Evolutionary conservation across 2,797 vertebrate species (phyloP).

Genomic region (Steatocranus sp.): DNA sequence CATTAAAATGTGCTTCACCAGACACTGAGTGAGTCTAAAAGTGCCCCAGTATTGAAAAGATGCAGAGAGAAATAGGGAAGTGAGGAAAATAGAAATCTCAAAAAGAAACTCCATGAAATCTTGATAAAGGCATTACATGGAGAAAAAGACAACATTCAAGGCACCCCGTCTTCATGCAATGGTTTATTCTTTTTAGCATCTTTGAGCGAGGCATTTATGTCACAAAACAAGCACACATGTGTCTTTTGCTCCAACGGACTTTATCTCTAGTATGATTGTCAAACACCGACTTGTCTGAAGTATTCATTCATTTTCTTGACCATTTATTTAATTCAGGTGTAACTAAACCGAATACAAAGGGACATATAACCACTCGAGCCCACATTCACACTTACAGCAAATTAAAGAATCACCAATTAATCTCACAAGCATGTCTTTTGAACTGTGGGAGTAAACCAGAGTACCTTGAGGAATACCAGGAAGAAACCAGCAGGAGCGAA

Average conservation of each 20-base stretch:
- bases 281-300: background rate
- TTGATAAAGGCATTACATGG: background rate
- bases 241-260: background rate
- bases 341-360: background rate
- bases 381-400: background rate
- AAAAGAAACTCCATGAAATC: background rate
- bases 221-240: background rate
- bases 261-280: background rate
- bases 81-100: background rate
- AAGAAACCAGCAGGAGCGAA: background rate
- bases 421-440: background rate
- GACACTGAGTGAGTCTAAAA: background rate
- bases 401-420: background rate
- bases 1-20: background rate
- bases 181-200: background rate
- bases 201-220: accelerated
- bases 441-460: background rate
- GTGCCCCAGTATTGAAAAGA: background rate
- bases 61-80: background rate
- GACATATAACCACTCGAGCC: background rate
- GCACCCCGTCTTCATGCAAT: background rate
- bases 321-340: background rate
- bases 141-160: background rate
- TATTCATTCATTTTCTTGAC: background rate
- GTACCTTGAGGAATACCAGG: background rate